Evolutionary conservation across 2,888 invertebrate genomes (phyloP).

Genomic region (Punctoribates punctum): DNA sequence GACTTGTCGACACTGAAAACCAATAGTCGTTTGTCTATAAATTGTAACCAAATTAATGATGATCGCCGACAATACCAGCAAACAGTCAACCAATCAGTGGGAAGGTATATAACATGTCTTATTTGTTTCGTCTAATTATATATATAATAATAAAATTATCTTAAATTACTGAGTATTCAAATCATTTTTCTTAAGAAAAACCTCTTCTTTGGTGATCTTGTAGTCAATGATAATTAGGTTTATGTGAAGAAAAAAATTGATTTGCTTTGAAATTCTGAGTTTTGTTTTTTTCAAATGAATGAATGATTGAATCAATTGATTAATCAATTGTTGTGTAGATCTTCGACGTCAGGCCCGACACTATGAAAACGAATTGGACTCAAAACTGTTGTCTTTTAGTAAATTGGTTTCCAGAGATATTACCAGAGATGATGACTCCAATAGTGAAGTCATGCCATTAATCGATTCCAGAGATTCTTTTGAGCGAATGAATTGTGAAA

Average conservation of each 20-base stretch:
- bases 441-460: conserved; percentile 72
- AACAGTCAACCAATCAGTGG: conserved; percentile 35
- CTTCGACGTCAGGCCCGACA: conserved; percentile 85
- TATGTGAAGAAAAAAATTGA: too few species aligned
- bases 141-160: too few species aligned
- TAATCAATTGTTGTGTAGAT: conserved; percentile 59
- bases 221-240: too few species aligned
- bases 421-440: conserved; percentile 38
- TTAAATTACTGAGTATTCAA: too few species aligned
- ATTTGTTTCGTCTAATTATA: too few species aligned
- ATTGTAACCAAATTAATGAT: background rate
- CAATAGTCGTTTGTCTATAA: background rate
- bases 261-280: background rate
- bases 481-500: conserved; percentile 85
- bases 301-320: background rate
- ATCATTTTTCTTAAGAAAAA: too few species aligned
- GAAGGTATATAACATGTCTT: conserved; percentile 28
- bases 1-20: too few species aligned
- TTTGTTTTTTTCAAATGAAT: background rate
- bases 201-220: too few species aligned
- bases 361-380: conserved; percentile 92
- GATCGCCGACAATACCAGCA: background rate
- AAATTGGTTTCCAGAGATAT: conserved; percentile 70
- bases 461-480: conserved; percentile 76
- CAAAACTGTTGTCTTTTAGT: conserved; percentile 89